Percentiles rank a stretch among this genome's conserved stretches.
Conservation (phyloP, 2,113 vertebrate species). For the Barnardius zonarius region DNA sequence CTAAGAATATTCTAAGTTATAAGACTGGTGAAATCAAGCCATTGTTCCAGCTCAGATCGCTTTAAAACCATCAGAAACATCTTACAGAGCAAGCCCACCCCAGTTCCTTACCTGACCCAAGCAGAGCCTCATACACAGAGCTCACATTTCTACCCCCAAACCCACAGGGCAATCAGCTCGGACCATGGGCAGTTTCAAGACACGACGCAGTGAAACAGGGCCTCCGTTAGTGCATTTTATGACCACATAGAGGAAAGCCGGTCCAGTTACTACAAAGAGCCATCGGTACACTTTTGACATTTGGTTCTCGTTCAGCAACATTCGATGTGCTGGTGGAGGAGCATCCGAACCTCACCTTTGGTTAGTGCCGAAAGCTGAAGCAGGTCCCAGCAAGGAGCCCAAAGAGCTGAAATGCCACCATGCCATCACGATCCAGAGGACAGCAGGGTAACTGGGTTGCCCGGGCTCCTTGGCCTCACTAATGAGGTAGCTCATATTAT, state of each 20-base stretch:
- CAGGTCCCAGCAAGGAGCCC: neutral
- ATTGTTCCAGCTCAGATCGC: neutral
- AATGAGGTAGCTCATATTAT: neutral
- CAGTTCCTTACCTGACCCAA: neutral
- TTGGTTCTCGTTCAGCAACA: neutral
- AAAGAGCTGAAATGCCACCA: neutral
- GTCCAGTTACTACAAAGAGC: neutral
- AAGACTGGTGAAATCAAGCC: neutral
- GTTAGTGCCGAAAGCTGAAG: neutral
- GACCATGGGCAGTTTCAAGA: neutral
- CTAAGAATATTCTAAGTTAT: neutral
- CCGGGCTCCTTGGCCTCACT: neutral
- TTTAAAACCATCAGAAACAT: neutral
- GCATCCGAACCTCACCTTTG: too few relatives aligned
- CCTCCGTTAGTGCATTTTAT: neutral
- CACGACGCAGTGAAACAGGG: neutral
- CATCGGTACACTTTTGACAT: neutral
- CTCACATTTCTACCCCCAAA: neutral
- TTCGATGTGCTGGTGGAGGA: neutral
- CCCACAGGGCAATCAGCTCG: accelerated
- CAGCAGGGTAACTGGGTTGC: too few relatives aligned
- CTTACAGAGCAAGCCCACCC: neutral
- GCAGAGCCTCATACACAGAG: neutral
- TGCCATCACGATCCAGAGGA: neutral
- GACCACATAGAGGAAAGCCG: accelerated